Conservation (phyloP, 2,113 vertebrate species). For the Cavia aperea region DNA sequence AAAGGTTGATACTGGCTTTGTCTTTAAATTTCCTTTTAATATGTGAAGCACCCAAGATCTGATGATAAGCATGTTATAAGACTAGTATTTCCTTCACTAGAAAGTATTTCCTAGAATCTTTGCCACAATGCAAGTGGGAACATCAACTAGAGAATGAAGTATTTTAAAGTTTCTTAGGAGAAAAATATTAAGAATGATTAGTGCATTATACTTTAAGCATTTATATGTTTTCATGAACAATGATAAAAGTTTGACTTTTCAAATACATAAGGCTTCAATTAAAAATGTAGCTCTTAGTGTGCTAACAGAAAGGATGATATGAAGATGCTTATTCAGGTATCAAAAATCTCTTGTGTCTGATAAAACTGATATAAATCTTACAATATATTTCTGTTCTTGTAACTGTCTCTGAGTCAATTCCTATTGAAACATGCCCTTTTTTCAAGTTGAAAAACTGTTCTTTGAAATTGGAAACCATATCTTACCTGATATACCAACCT, state of each 20-base stretch:
- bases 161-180: background rate
- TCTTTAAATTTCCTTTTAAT: background rate
- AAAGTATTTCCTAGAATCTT: slow-evolving; percentile 20
- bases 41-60: background rate
- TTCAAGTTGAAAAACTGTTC: slow-evolving; percentile 34
- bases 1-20: background rate
- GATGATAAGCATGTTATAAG: background rate
- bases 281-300: background rate
- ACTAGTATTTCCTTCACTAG: background rate
- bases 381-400: background rate
- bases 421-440: slow-evolving; percentile 47
- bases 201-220: background rate
- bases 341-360: slow-evolving; percentile 51
- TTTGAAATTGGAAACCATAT: slow-evolving; percentile 39
- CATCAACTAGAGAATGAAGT: background rate
- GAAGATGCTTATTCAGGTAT: slow-evolving; percentile 46
- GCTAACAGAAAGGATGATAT: slow-evolving; percentile 62
- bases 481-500: background rate
- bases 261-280: background rate
- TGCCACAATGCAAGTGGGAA: background rate
- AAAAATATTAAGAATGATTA: background rate
- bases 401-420: slow-evolving; percentile 53
- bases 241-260: background rate
- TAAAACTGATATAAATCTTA: slow-evolving; percentile 41
- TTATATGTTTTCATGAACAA: background rate